Conservation (phyloP, 2,113 vertebrate genomes). For the Carollia perspicillata region DNA sequence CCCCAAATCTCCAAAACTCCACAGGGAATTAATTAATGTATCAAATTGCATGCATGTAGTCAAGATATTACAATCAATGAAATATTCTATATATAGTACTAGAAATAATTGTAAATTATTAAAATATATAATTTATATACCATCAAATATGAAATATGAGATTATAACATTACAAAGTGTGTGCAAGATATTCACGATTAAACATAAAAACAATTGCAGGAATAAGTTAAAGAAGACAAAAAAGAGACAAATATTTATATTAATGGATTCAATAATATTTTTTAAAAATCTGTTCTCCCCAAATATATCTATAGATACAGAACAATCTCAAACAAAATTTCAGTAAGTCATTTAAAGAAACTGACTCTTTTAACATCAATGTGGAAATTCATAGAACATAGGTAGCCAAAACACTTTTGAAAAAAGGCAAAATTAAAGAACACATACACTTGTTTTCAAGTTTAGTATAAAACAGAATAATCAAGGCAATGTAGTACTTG, state of each 20-base stretch:
- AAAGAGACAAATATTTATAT: background rate
- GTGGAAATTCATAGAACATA: background rate
- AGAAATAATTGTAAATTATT: background rate
- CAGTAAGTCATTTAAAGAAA: background rate
- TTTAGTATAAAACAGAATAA: background rate
- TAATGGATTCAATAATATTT: background rate
- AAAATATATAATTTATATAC: background rate
- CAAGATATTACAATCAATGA: background rate
- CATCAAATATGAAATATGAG: background rate
- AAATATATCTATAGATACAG: background rate
- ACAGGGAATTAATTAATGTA: background rate
- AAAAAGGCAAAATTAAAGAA: background rate
- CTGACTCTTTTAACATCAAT: constrained; percentile 4
- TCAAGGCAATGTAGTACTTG: background rate
- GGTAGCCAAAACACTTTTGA: background rate
- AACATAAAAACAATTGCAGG: background rate
- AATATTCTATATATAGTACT: background rate
- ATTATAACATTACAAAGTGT: background rate
- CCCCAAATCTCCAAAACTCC: background rate
- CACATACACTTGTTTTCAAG: background rate
- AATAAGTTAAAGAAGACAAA: background rate
- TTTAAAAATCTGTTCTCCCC: background rate
- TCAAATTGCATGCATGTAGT: background rate
- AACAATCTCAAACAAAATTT: background rate
- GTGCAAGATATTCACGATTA: background rate